phyloP scores from a whole-genome alignment of 2,888 invertebrate genomes.

The Lutraria lutraria region DNA sequence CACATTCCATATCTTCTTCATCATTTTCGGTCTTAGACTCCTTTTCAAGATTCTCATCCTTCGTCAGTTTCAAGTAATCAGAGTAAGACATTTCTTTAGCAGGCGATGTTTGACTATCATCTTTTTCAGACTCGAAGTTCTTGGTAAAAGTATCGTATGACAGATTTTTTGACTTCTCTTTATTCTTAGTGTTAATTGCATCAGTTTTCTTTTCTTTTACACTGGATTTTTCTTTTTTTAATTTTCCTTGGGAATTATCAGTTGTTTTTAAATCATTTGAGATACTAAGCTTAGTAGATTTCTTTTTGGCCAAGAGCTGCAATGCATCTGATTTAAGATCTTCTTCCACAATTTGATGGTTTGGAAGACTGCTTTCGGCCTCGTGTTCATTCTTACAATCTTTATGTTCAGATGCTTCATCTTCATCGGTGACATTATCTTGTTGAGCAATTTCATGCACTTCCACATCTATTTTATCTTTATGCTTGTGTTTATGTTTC shows the following conservation, averaged over 20 bases:
- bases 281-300: background rate
- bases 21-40: constrained; percentile 13
- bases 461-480: constrained; percentile 28
- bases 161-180: background rate
- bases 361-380: background rate
- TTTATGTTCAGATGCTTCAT: constrained; percentile 37
- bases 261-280: background rate
- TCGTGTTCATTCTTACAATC: constrained; percentile 26
- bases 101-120: background rate
- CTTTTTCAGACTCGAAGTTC: constrained; percentile 39
- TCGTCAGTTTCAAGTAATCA: constrained; percentile 45
- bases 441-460: constrained; percentile 21
- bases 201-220: background rate
- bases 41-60: constrained; percentile 28
- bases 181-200: background rate
- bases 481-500: constrained; percentile 53
- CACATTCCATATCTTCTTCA: constrained; percentile 38
- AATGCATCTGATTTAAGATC: background rate
- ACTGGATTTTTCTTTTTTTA: constrained; percentile 8
- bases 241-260: background rate
- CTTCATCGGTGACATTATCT: constrained; percentile 40
- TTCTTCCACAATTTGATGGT: background rate
- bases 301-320: background rate
- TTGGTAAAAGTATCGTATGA: constrained; percentile 46
- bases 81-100: constrained; percentile 61